Base-by-base conservation (phyloP, 2,888 invertebrate genomes). In the Baccha elongata region DNA sequence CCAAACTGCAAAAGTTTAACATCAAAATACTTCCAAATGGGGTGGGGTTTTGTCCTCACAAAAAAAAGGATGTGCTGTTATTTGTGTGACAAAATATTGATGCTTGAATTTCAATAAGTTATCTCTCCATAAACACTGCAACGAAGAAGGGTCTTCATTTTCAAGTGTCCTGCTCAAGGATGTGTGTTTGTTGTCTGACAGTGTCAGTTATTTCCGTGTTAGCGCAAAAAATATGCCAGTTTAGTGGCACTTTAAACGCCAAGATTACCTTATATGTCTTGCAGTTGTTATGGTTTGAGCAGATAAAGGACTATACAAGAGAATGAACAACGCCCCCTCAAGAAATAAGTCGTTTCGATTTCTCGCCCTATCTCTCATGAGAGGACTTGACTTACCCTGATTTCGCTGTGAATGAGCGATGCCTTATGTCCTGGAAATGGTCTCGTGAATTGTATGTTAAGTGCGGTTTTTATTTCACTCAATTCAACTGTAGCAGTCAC, bases 121-220 rank as follows among this genome's bases (percentile, higher is more conserved):
- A 75, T 44, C 73, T 40, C 55, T 58, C 40, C 35, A 60, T 26
- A 26, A 26, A n/a, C n/a, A n/a, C n/a, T n/a, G n/a, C n/a, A 40
- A 23, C 21, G 19, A 65, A 44, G 8, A 4, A 17, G 50, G 21
- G 19, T 69, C 29, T 64, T 1, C 29, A 15, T 60, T 29, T 48
- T 83, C 68, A 78, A 83, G 83, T 78, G 64, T 58, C 64, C 67
- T 68, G 64, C 62, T 78, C 67, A 67, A 76, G 81, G 76, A 81
- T 81, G 71, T 64, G 64, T 81, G 76, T 81, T 64, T 76, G 58
- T 65, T 65, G 68, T 50, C 83, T 83, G 83, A 78, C 60, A 78
- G 78, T 83, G 83, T 78, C 83, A 83, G 72, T 78, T 83, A 83
- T 83, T 58, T 83, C 78, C 78, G 76, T 83, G 72, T 83, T 78